Evolutionary conservation across 2,797 vertebrate genomes (phyloP).

Genomic region (Orientallactaga sibirica): DNA sequence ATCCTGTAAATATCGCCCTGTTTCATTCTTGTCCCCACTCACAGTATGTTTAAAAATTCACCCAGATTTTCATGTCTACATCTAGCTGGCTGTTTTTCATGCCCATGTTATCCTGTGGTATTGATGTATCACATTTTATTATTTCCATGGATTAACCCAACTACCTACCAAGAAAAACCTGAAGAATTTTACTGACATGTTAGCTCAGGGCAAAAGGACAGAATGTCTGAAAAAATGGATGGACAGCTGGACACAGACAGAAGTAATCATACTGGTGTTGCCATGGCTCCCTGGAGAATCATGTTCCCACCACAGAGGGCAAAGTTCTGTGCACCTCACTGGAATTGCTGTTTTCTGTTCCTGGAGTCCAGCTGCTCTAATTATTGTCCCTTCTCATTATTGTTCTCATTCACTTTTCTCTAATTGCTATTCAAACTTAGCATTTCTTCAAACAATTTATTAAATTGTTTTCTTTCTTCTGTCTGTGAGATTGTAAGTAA

Average conservation of each 20-base stretch:
- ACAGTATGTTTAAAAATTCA: slow-evolving; percentile 5
- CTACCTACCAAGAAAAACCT: background rate
- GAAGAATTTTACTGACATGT: background rate
- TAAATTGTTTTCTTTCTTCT: background rate
- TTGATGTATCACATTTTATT: background rate
- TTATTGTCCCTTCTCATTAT: background rate
- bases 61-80: background rate
- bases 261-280: background rate
- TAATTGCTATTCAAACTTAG: background rate
- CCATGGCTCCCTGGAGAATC: background rate
- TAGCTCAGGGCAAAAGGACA: background rate
- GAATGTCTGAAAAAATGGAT: background rate
- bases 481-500: background rate
- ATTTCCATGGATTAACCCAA: background rate
- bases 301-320: background rate
- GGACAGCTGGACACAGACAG: background rate
- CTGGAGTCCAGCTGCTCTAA: background rate
- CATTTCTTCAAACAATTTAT: background rate
- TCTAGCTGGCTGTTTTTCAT: background rate
- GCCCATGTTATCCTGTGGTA: too few relatives aligned
- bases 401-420: slow-evolving; percentile 27
- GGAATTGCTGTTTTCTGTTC: background rate
- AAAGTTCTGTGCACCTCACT: too few relatives aligned
- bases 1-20: background rate
- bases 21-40: background rate